Evolutionary conservation across 2,797 vertebrate genomes (phyloP).

Genomic region (Spinus olivaceus): DNA sequence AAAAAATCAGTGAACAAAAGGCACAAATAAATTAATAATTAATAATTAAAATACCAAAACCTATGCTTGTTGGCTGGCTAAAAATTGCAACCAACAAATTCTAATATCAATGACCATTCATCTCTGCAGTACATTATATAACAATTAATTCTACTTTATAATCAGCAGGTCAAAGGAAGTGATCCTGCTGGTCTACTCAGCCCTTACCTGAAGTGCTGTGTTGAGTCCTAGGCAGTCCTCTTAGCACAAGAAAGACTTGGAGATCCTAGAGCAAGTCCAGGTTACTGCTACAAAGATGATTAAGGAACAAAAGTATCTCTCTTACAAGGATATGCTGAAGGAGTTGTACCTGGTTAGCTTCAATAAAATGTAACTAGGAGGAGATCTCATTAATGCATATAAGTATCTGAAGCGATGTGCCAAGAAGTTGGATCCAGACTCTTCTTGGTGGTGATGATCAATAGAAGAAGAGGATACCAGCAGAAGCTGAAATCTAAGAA

Average conservation of each 20-base stretch:
- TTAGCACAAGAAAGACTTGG: neutral
- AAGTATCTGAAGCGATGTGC: neutral
- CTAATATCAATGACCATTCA: neutral
- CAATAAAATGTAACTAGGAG: neutral
- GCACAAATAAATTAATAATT: neutral
- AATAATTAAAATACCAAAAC: neutral
- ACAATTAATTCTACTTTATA: neutral
- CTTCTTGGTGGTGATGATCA: neutral
- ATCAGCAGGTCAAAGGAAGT: neutral
- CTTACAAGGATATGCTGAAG: neutral
- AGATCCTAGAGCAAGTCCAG: rapidly evolving
- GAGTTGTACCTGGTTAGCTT: neutral
- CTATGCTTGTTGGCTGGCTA: neutral
- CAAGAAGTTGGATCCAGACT: neutral
- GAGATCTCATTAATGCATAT: neutral
- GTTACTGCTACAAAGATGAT: neutral
- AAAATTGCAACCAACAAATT: neutral
- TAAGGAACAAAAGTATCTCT: neutral
- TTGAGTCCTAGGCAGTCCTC: neutral
- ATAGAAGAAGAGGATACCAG: rapidly evolving
- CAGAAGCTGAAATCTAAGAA: neutral
- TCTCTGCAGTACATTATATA: neutral
- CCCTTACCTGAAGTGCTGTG: neutral
- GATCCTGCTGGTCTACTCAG: neutral
- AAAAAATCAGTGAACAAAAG: neutral